Evolutionary conservation across 2,797 vertebrate species (phyloP).

Genomic region (Chaetophractus vellerosus): DNA sequence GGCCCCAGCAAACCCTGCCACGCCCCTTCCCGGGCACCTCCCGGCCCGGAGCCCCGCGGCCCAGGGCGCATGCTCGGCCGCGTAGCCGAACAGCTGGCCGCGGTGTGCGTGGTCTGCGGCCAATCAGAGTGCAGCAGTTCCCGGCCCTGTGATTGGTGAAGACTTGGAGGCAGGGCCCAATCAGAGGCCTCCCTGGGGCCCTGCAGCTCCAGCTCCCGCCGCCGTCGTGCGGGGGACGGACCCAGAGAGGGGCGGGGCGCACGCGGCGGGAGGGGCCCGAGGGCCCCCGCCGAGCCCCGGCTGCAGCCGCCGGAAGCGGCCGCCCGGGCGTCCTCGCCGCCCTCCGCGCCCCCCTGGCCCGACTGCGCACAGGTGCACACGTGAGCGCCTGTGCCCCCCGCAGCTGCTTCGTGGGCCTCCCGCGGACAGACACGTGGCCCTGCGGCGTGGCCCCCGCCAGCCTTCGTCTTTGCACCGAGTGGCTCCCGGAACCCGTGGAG

Average conservation of each 20-base stretch:
- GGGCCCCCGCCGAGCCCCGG: too few species aligned
- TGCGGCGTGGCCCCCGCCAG: rapidly evolving
- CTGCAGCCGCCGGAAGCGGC: too few species aligned
- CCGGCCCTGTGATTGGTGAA: neutral
- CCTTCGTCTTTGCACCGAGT: neutral
- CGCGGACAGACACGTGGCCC: neutral
- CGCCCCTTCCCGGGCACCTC: too few species aligned
- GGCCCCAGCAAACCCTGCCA: too few species aligned
- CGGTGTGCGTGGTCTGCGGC: neutral
- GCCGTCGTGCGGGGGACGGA: too few species aligned
- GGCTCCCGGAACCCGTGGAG: rapidly evolving
- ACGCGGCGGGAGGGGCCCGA: too few species aligned
- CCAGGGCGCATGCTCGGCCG: neutral
- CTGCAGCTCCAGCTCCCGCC: too few species aligned
- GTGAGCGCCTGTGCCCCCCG: neutral
- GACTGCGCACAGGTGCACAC: rapidly evolving
- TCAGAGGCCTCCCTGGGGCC: neutral
- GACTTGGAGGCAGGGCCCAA: neutral
- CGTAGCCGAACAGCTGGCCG: neutral
- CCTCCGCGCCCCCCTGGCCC: neutral
- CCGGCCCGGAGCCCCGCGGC: too few species aligned
- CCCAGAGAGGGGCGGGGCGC: too few species aligned
- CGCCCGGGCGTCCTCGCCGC: neutral
- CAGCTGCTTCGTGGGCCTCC: neutral
- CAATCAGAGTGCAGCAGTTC: neutral